Evolutionary conservation across 2,113 vertebrate species (phyloP), one percentile per base, ranked within the genome.

Genomic region (Hippocampus guttulatus): DNA sequence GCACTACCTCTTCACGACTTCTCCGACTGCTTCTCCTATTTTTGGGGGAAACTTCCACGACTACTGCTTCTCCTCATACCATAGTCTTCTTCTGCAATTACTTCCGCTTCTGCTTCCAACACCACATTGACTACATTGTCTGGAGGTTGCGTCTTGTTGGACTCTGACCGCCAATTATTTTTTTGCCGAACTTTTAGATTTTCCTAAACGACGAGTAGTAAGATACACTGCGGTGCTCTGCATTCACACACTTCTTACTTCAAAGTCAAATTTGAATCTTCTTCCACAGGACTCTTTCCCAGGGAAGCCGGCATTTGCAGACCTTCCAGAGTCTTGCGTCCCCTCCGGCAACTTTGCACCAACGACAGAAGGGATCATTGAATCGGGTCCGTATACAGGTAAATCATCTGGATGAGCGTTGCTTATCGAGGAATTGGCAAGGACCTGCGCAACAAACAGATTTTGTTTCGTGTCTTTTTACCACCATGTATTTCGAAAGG

Each of bases 331-430:
- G 85, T 93, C 93, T 63, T 90, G 92, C 62, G 92, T 93, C 81
- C 88, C 90, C 18, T 87, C 92, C 77, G 92, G 91, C 90, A 93
- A 87, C 86, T 95, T 92, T 88, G 93, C 93, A 71, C 85, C 87
- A 84, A 86, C 92, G 87, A 90, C 92, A 77, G 96, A 97, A 68
- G 96, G 95, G 81, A 88, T 94, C 68, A 79, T 91, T 79, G 93
- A 95, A 88, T 91, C 93, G 61, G 93, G 94, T 79, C 89, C 92
- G 2, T 92, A 91, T 88, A 91, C 92, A 94, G 95, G 93, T 96
- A 93, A 91, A 64, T 6, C 23, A 18, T 61, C 3, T 8, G 27
- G 57, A 8, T 5, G 11, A 15, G 5, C 25, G 11, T 18, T 61
- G 27, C 8, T 27, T 8, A 16, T 6, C 5, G 4, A 16, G 57